phyloP scores from a whole-genome alignment of 2,888 invertebrate species.

The Ceramica pisi region DNA sequence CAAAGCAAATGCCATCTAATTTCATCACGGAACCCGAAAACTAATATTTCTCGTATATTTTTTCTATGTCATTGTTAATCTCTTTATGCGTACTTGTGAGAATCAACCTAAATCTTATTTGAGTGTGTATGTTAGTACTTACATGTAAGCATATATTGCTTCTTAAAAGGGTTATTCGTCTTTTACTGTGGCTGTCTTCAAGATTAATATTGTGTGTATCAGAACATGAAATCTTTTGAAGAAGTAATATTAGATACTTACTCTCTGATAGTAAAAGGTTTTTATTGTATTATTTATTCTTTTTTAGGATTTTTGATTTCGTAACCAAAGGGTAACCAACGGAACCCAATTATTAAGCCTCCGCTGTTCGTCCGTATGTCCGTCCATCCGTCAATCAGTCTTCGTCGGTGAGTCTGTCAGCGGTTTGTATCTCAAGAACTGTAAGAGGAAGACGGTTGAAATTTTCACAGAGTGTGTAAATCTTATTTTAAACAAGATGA shows the following conservation, averaged over 20 bases:
- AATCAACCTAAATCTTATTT: slow-evolving; percentile 1
- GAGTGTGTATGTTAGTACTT: not conserved
- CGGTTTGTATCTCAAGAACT: too few relatives aligned
- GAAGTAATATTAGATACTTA: not conserved
- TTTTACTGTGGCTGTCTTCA: not conserved
- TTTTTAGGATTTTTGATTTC: not conserved
- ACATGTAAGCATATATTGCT: not conserved
- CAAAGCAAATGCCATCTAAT: not conserved
- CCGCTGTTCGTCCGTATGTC: too few relatives aligned
- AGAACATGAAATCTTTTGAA: not conserved
- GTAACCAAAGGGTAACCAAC: too few relatives aligned
- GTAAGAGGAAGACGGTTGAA: too few relatives aligned
- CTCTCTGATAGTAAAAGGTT: not conserved
- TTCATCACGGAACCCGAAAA: slow-evolving; percentile 7
- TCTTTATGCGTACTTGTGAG: slow-evolving; percentile 18
- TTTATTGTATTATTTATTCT: not conserved
- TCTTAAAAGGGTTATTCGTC: slow-evolving; percentile 13
- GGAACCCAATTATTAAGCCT: too few relatives aligned
- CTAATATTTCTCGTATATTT: not conserved
- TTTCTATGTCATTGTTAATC: slow-evolving; percentile 27
- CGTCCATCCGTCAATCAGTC: too few relatives aligned
- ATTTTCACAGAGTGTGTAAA: too few relatives aligned
- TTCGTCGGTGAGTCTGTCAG: too few relatives aligned
- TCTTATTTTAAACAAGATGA: too few relatives aligned
- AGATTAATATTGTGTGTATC: slow-evolving; percentile 15